These are phyloP conservation scores for Gymnobelideus leadbeateri DNA, from an alignment of 2,113 vertebrate genomes.

Conservation along the genomic window DNA sequence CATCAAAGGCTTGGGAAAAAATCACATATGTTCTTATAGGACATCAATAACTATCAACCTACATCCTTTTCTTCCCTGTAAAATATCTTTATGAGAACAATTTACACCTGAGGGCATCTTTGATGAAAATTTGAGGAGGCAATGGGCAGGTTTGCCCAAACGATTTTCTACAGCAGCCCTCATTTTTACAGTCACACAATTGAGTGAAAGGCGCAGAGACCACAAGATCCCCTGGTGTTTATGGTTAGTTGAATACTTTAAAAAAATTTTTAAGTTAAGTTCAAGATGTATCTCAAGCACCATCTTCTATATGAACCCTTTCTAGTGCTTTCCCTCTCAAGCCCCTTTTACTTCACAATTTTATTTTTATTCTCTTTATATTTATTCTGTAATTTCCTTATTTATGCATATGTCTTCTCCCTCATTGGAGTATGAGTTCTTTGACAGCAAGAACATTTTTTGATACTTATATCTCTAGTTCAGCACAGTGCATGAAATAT, in stretches of 20 bases:
- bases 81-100: not conserved
- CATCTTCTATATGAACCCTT: not conserved
- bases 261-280: not conserved
- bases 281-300: not conserved
- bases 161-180: not conserved
- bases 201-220: not conserved
- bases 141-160: not conserved
- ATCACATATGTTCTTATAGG: not conserved
- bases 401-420: not conserved
- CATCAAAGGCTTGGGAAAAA: not conserved
- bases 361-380: not conserved
- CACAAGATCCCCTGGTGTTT: not conserved
- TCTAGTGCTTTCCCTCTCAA: not conserved
- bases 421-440: not conserved
- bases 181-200: constrained; percentile 2
- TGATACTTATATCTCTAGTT: not conserved
- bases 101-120: not conserved
- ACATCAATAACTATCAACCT: not conserved
- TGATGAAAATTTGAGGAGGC: not conserved
- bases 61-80: not conserved
- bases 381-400: not conserved
- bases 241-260: not conserved
- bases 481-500: not conserved
- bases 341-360: not conserved
- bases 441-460: not conserved